Conservation (phyloP, 2,888 invertebrate species). For the Drosophila nr. perissopoda region DNA sequence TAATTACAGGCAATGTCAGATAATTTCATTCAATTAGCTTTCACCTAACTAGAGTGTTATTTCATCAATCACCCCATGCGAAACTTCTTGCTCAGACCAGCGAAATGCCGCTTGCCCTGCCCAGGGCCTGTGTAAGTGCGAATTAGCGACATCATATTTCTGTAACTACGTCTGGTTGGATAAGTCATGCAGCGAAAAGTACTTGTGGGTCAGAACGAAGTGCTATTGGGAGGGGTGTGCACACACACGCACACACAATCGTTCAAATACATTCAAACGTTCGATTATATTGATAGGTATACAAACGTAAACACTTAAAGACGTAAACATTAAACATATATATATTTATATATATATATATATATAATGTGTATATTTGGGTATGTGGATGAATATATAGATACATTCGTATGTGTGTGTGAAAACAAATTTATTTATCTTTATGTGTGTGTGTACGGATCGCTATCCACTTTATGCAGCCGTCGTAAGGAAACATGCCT, state of each 20-base stretch:
- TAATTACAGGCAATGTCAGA: neutral
- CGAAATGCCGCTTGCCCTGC: neutral
- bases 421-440: constrained; percentile 27
- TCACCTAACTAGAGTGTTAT: constrained; percentile 1
- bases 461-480: constrained; percentile 46
- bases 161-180: constrained; percentile 1
- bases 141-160: constrained; percentile 5
- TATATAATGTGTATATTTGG: constrained; percentile 14
- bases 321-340: constrained; percentile 21
- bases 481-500: constrained; percentile 35
- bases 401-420: constrained; percentile 7
- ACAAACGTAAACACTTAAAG: constrained; percentile 10
- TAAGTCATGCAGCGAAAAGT: constrained; percentile 4
- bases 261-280: constrained; percentile 2
- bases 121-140: neutral
- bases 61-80: neutral
- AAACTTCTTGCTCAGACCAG: neutral
- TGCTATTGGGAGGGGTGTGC: constrained; percentile 1
- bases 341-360: constrained; percentile 5
- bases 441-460: constrained; percentile 23
- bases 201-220: constrained; percentile 1
- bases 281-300: constrained; percentile 19
- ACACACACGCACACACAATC: neutral
- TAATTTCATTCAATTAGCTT: neutral
- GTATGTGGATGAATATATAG: neutral